These are phyloP conservation scores for Cataglyphis altisquamis DNA, from an alignment of 2,888 invertebrate genomes.

Conservation along the genomic window DNA sequence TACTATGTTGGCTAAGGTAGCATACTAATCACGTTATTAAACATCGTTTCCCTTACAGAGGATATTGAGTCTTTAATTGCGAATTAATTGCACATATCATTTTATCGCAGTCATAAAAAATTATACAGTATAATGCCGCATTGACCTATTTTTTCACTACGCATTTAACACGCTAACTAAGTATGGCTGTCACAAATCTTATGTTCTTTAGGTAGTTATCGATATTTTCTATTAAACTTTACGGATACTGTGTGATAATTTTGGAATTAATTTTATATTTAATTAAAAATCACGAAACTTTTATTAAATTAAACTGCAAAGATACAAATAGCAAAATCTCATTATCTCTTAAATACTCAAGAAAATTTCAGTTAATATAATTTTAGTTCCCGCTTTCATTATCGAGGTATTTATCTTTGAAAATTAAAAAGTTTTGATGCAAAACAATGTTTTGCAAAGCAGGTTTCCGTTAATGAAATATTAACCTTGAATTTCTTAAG, in stretches of 20 bases:
- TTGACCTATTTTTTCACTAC: conserved; percentile 38
- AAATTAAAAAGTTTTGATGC: conserved; percentile 9
- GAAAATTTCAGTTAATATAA: conserved; percentile 5
- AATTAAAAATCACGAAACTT: not conserved
- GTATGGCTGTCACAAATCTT: conserved; percentile 8
- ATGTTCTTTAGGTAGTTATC: not conserved
- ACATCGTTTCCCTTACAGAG: not conserved
- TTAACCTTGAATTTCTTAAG: not conserved
- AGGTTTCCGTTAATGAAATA: conserved; percentile 13
- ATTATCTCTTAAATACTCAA: not conserved
- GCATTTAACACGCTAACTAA: conserved; percentile 23
- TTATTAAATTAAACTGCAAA: not conserved
- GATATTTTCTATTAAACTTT: not conserved
- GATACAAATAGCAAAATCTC: not conserved
- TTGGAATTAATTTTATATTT: conserved; percentile 18
- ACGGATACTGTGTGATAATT: not conserved
- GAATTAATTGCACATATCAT: conserved; percentile 20
- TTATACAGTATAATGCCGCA: conserved; percentile 22
- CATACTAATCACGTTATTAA: conserved; percentile 11
- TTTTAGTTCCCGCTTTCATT: conserved; percentile 3
- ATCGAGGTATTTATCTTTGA: conserved; percentile 4
- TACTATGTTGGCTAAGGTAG: not conserved
- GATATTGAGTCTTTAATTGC: not conserved
- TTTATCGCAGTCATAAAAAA: conserved; percentile 29
- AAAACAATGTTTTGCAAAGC: not conserved